phyloP scores from a whole-genome alignment of 2,888 invertebrate genomes.

The Protophormia terraenovae region DNA sequence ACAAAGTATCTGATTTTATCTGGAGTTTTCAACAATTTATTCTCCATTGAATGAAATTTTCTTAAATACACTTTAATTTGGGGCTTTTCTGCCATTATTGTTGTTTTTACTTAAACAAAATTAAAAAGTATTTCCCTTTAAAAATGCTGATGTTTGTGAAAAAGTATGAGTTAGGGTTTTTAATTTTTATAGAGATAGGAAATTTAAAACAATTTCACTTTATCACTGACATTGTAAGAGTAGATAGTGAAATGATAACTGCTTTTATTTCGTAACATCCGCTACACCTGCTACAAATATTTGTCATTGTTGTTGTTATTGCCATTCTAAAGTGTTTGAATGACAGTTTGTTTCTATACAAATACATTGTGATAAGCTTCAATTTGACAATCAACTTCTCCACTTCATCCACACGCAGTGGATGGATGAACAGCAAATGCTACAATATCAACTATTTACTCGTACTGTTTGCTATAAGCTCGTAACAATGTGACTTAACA shows the following conservation, averaged over 20 bases:
- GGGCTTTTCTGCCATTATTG: neutral
- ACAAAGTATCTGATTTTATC: slow-evolving; percentile 46
- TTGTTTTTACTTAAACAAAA: neutral
- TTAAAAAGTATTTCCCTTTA: neutral
- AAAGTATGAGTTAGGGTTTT: neutral
- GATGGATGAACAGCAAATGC: neutral
- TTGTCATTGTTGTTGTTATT: neutral
- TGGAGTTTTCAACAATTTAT: slow-evolving; percentile 36
- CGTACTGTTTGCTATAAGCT: neutral
- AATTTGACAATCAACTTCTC: slow-evolving; percentile 42
- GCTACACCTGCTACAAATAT: slow-evolving; percentile 45
- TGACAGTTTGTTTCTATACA: slow-evolving; percentile 22
- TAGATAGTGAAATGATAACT: slow-evolving; percentile 37
- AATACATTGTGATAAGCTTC: slow-evolving; percentile 48
- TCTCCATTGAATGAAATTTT: slow-evolving; percentile 28
- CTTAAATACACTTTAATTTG: slow-evolving; percentile 16
- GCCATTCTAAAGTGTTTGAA: slow-evolving; percentile 7
- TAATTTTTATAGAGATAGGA: neutral
- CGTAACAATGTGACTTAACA: slow-evolving; percentile 56
- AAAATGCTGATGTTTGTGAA: too few species aligned
- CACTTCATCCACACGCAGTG: neutral
- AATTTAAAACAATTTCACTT: slow-evolving; percentile 43
- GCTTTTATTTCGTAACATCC: slow-evolving; percentile 23
- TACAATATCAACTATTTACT: neutral
- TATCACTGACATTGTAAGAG: slow-evolving; percentile 44